Percentiles rank a stretch among this genome's conserved stretches.
These are phyloP conservation scores for Drosophila kambysellisi DNA, from an alignment of 2,888 invertebrate species.

Conservation along the genomic window DNA sequence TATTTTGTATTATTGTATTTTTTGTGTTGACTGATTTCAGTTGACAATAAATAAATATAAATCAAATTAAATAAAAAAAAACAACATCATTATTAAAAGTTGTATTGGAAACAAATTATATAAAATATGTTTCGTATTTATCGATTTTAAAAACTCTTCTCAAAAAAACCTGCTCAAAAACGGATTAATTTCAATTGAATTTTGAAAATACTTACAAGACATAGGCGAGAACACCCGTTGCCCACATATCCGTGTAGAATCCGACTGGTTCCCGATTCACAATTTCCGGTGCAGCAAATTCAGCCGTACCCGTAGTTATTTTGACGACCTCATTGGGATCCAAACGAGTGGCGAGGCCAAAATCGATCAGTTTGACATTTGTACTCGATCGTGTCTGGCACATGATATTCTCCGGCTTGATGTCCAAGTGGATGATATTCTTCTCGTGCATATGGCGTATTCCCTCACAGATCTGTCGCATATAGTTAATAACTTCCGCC, in stretches of 20 bases:
- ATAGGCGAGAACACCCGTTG: slow-evolving; percentile 98
- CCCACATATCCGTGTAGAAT: slow-evolving; percentile 99
- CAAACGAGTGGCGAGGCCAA: slow-evolving; percentile 98
- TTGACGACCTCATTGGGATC: slow-evolving; percentile 99
- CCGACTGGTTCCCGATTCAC: slow-evolving; percentile 99
- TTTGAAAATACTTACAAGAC: slow-evolving; percentile 91
- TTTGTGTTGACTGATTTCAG: no score
- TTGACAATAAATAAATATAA: no score
- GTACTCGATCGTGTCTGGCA: slow-evolving; percentile 98
- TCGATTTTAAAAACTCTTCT: background rate
- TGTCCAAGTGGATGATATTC: slow-evolving; percentile 98
- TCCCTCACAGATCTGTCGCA: slow-evolving; percentile 99
- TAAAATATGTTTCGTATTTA: background rate
- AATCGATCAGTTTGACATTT: slow-evolving; percentile 99
- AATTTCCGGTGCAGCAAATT: slow-evolving; percentile 99
- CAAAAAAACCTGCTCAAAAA: background rate
- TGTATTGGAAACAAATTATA: no score
- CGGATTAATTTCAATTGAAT: background rate
- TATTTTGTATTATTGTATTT: no score
- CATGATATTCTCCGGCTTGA: slow-evolving; percentile 99
- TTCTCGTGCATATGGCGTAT: slow-evolving; percentile 99
- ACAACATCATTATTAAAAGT: no score
- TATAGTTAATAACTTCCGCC: slow-evolving; percentile 99
- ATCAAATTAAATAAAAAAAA: no score
- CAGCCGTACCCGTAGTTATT: slow-evolving; percentile 99